These are phyloP conservation scores for Eurystomus glaucurus DNA, from an alignment of 2,797 vertebrate genomes.

Conservation along the genomic window DNA sequence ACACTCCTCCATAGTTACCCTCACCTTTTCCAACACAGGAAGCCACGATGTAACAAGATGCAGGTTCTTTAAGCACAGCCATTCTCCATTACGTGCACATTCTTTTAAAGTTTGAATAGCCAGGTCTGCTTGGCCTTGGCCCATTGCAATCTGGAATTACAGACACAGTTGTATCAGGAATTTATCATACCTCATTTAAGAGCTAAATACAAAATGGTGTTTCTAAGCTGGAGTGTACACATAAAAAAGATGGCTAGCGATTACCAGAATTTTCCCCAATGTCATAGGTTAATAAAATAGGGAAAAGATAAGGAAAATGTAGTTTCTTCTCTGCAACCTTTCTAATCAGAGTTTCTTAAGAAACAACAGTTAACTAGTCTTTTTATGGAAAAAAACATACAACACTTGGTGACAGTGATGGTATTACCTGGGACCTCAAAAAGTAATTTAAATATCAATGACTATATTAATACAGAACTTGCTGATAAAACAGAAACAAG, in stretches of 20 bases:
- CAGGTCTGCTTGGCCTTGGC: slow-evolving; percentile 96
- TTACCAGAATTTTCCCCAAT: not conserved
- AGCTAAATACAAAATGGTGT: not conserved
- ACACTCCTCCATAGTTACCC: not conserved
- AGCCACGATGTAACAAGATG: slow-evolving; percentile 97
- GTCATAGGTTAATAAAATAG: not conserved
- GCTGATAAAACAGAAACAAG: not conserved
- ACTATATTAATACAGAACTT: not conserved
- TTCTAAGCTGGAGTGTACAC: not conserved
- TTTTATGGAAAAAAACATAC: not conserved
- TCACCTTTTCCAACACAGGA: slow-evolving; percentile 94
- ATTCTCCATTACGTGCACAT: slow-evolving; percentile 91
- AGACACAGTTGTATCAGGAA: not conserved
- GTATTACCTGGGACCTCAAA: not conserved
- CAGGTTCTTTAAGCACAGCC: slow-evolving; percentile 97
- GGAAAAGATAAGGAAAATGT: not conserved
- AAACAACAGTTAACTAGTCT: not conserved
- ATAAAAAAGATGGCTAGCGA: not conserved
- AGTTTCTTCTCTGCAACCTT: not conserved
- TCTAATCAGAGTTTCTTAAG: not conserved
- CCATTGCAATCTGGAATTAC: slow-evolving; percentile 93
- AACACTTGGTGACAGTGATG: not conserved
- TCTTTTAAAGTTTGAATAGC: slow-evolving; percentile 93
- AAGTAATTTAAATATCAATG: slow-evolving; percentile 4
- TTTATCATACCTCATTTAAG: not conserved